A percentile compares a stretch with the other conserved stretches of the same genome.
Conservation (phyloP, 2,888 invertebrate genomes). For the Pristionchus exspectatus region DNA sequence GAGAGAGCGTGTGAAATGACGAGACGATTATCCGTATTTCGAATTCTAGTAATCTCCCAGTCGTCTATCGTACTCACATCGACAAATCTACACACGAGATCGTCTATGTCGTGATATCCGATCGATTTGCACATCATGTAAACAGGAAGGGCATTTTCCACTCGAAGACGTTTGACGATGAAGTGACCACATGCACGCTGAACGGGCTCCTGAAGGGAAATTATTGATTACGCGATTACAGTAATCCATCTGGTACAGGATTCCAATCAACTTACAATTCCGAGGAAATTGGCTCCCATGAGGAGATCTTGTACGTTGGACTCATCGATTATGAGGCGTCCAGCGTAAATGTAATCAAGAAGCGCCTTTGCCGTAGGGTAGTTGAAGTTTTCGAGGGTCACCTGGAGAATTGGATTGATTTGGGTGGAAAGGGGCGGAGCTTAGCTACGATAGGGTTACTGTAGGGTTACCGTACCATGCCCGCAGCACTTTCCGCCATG, state of each 20-base stretch:
- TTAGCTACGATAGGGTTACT: background rate
- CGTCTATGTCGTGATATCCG: conserved; percentile 38
- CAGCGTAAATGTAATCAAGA: conserved; percentile 91
- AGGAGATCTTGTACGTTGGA: conserved; percentile 89
- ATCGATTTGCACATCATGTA: conserved; percentile 60
- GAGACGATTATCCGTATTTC: too few species aligned
- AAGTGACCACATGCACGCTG: conserved; percentile 90
- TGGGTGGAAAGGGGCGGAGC: too few species aligned
- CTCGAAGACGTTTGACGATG: conserved; percentile 82
- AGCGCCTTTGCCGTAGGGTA: conserved; percentile 81
- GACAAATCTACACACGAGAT: background rate
- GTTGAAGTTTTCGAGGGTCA: conserved; percentile 85
- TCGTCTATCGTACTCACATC: background rate
- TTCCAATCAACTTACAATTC: conserved; percentile 54
- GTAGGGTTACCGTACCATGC: background rate
- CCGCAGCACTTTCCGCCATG: conserved; percentile 86
- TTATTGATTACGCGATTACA: background rate
- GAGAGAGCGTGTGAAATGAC: too few species aligned
- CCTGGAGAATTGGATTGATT: background rate
- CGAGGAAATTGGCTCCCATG: conserved; percentile 85
- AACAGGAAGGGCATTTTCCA: conserved; percentile 62
- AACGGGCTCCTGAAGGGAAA: conserved; percentile 83
- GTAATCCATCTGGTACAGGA: background rate
- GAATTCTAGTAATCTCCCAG: too few species aligned
- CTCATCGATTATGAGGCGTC: conserved; percentile 81